Conservation (phyloP, 2,888 invertebrate species). For the Dermolepida albohirtum region DNA sequence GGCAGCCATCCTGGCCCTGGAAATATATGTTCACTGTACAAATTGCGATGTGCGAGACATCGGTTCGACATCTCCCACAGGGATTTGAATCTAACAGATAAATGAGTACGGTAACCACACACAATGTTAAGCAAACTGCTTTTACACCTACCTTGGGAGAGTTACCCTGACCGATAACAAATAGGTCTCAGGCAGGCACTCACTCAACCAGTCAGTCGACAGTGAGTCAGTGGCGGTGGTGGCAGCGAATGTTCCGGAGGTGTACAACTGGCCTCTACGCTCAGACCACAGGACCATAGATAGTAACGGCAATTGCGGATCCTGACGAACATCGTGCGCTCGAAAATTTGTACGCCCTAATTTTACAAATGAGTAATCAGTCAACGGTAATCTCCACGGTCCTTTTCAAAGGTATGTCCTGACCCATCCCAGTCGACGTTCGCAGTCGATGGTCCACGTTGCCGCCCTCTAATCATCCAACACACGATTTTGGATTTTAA, state of each 20-base stretch:
- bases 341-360: constrained; percentile 29
- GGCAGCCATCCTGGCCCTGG: too few species aligned
- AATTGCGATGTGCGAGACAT: constrained; percentile 32
- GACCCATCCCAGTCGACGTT: not conserved
- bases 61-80: constrained; percentile 32
- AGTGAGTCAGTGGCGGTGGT: constrained; percentile 13
- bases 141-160: constrained; percentile 40
- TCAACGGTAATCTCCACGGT: constrained; percentile 35
- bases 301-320: constrained; percentile 4
- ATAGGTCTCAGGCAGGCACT: constrained; percentile 39
- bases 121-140: constrained; percentile 29
- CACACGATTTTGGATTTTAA: constrained; percentile 17
- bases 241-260: not conserved
- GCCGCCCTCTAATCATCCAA: constrained; percentile 9
- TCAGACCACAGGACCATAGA: constrained; percentile 5
- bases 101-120: constrained; percentile 42
- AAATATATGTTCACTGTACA: constrained; percentile 2
- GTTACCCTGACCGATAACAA: constrained; percentile 39
- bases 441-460: not conserved
- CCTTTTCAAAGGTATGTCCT: not conserved
- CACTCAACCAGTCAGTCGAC: constrained; percentile 19
- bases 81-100: constrained; percentile 42
- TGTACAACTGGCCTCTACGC: constrained; percentile 6
- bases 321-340: constrained; percentile 6
- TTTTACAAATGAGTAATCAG: constrained; percentile 43